Evolutionary conservation across 2,113 vertebrate genomes (phyloP).

Genomic region (Protomyctophum bolini): DNA sequence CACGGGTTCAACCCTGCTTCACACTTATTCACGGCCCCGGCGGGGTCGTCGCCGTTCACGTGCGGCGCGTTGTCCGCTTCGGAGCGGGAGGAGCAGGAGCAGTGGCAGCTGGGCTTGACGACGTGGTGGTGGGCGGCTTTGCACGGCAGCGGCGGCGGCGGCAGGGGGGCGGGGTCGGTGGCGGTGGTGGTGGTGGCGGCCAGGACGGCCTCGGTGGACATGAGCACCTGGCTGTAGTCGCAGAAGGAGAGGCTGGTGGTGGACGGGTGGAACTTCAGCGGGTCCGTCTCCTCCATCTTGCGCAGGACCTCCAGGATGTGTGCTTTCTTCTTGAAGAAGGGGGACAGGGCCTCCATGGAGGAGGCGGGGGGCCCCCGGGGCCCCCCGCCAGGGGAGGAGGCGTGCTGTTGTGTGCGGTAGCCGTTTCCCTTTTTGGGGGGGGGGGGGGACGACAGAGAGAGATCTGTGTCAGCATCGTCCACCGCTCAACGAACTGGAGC

Average conservation of each 20-base stretch:
- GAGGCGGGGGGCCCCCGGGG: slow-evolving; percentile 68
- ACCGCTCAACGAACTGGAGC: not conserved
- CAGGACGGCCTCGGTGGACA: slow-evolving; percentile 74
- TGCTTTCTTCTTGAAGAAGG: slow-evolving; percentile 95
- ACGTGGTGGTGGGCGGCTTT: slow-evolving; percentile 70
- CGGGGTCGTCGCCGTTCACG: slow-evolving; percentile 84
- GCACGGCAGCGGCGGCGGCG: slow-evolving; percentile 62
- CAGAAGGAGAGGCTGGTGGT: slow-evolving; percentile 73
- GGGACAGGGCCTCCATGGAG: slow-evolving; percentile 90
- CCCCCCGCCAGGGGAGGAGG: slow-evolving; percentile 79
- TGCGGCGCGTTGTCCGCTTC: slow-evolving; percentile 74
- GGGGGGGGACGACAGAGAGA: too few relatives aligned
- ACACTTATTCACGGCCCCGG: slow-evolving; percentile 71
- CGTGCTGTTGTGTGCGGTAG: slow-evolving; percentile 73
- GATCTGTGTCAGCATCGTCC: slow-evolving; percentile 30
- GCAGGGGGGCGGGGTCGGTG: slow-evolving; percentile 61
- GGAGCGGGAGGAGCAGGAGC: slow-evolving; percentile 72
- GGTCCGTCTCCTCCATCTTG: slow-evolving; percentile 92
- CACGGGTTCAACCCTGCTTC: slow-evolving; percentile 79
- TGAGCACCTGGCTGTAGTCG: slow-evolving; percentile 79
- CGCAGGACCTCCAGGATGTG: slow-evolving; percentile 94
- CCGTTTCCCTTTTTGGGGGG: slow-evolving; percentile 76
- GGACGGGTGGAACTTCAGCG: slow-evolving; percentile 78
- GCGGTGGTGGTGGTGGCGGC: too few relatives aligned
- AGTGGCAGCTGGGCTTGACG: slow-evolving; percentile 75